Evolutionary conservation across 2,888 invertebrate genomes (phyloP), one percentile per base, ranked within the genome.

Genomic region (Volucella zonaria): DNA sequence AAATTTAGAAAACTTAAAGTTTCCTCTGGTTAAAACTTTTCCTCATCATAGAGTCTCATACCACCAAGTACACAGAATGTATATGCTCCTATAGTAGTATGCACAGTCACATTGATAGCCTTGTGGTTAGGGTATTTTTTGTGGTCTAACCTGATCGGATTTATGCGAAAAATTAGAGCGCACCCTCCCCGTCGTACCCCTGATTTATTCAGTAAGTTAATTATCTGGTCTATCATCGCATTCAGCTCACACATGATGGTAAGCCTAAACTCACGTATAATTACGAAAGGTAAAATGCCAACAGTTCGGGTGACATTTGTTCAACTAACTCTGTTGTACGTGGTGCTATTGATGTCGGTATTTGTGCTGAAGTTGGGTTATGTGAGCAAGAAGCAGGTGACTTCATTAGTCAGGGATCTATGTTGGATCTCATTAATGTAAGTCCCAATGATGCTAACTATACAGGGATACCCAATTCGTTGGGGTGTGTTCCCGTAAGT

Each of bases 171-270:
- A 49, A 54, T 47, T 40, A 43, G 42, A n/a, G 43, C 62, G 14
- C 49, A 47, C 52, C 8, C 15, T 15, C 10, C 10, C 61, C 43
- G 54, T 23, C 51, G 66, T 14, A 45, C 43, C 18, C 52, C 70
- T 70, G 77, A 70, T 79, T 78, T 64, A 78, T 82, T 79, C 54
- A 74, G 68, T 61, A 66, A 82, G 82, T 70, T 82, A 82, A 82
- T 82, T 82, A 79, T 79, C 73, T 74, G 70, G 67, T 74, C 79
- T 70, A 78, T 82, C 73, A 76, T 66, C 68, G 68, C 74, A 82
- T 78, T 70, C 58, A 49, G 45, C 61, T 67, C 67, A 42, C 67
- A 73, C 49, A 67, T 61, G 54, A 43, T 15, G 58, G 59, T 80
- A 54, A 49, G 80, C 59, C 40, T 64, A 51, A 83, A 66, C 68